Evolutionary conservation across 2,888 invertebrate genomes (phyloP), one percentile per base, ranked within the genome.

Genomic region (Tiliacea citrago): DNA sequence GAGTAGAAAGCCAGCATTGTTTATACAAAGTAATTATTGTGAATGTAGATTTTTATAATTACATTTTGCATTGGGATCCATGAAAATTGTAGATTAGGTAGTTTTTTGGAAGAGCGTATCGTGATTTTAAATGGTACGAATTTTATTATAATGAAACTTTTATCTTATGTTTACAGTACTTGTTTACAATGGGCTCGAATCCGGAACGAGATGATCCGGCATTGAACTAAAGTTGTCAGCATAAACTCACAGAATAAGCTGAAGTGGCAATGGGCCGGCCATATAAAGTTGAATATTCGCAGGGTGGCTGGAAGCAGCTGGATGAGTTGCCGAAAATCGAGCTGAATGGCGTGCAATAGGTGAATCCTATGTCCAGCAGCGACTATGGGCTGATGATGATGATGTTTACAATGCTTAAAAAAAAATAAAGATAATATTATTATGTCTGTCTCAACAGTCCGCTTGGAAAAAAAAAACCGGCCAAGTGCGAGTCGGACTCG

Each of bases 1-100:
- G 42, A 67, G 70, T 83, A 87, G 86, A 85, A 86, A 86, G 86
- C 78, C 61, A 66, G 73, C 63, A 87, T 87, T 81, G 83, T 87
- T 85, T 75, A 66, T 67, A 80, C 82, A 86, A 72, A 87, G 65
- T 68, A 75, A 83, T 80, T 80, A 85, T 73, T 47, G 24, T 67
- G 51, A 51, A 42, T 83, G 72, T 58, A 72, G 53, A 66, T 77
- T 62, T 73, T 73, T 57, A 21, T 68, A 69, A 73, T 69, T 75
- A 73, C 21, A 42, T 53, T 66, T 62, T 51, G 21, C 60, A 18
- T 47, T 47, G 35, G 16, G n/a, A 21, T 18, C 16, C 29, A 47
- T 66, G 29, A 45, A 55, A 74, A 65, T 6, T 60, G 6, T 47
- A 67, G 57, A 68, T 68, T 42, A 58, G 12, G 53, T 67, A 42